phyloP scores from a whole-genome alignment of 2,797 vertebrate genomes.

The Gallirallus australis region DNA sequence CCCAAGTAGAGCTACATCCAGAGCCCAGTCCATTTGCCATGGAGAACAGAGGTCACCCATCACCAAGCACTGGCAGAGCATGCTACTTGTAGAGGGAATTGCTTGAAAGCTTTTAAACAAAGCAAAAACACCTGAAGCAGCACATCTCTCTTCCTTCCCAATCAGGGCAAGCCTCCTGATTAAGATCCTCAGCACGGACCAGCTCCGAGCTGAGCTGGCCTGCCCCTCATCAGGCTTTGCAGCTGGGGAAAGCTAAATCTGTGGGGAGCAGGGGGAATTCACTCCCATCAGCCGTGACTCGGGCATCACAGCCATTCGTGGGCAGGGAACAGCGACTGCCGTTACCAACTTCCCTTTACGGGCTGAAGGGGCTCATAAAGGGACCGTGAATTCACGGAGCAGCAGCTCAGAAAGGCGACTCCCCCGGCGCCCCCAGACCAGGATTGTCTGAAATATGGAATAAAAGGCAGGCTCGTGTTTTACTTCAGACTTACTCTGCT shows the following conservation, averaged over 20 bases:
- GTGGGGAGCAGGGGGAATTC: not conserved
- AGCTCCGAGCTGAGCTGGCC: accelerated
- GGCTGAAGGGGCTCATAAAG: constrained; percentile 47
- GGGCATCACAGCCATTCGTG: constrained; percentile 26
- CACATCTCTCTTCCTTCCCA: not conserved
- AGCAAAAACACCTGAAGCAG: not conserved
- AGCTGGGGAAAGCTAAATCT: not conserved
- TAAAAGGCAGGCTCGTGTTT: constrained; percentile 51
- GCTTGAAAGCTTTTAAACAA: not conserved
- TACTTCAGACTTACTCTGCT: constrained; percentile 18
- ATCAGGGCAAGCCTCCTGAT: not conserved
- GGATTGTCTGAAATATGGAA: constrained; percentile 31
- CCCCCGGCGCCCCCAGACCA: constrained; percentile 5
- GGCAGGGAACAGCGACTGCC: constrained; percentile 17
- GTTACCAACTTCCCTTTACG: constrained; percentile 10
- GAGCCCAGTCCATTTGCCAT: not conserved
- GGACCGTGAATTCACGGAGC: constrained; percentile 43
- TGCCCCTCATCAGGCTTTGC: constrained; percentile 6
- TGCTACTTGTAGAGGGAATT: not conserved
- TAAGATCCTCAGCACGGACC: not conserved
- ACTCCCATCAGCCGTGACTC: not conserved
- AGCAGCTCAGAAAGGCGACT: constrained; percentile 25
- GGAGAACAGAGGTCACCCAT: not conserved
- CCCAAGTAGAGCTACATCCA: not conserved
- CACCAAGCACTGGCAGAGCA: not conserved